Base-by-base conservation (phyloP, 2,888 invertebrate genomes). In the Clusia tigrina region DNA sequence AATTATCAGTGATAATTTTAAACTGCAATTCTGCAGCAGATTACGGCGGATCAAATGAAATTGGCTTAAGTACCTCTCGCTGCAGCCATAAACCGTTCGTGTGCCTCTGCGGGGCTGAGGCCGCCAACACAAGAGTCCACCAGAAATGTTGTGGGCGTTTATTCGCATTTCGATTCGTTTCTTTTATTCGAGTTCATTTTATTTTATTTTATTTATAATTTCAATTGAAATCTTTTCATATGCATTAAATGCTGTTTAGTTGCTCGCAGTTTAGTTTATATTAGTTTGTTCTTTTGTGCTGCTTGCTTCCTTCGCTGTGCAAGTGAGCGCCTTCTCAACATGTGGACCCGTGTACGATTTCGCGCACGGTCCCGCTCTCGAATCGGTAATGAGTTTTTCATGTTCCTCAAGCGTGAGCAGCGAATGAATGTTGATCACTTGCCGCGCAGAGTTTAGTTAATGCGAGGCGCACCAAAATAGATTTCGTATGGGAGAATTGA, bases 111-210 rank as follows among this genome's bases (percentile, higher is more conserved):
- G 15, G 38, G 15, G n/a, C 5, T 24, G 23, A 22, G 22, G 54
- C 37, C 54, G 54, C 71, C 74, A 75, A 63, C 71, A 15, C 17
- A 32, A 32, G 26, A 56, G 42, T 56, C 42, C 56, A 56, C 56
- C 56, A 56, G 42, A 56, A 42, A 20, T n/a, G 24, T 56, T 18
- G 56, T 56, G 23, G 56, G 56, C 56, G 56, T 17, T 26, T 37
- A 32, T 10, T 20, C 17, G 24, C 26, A 12, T 20, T 54, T 2
- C 3, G n/a, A 26, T 54, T 24, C 18, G 15, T 54, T 26, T 54
- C 15, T n/a, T 54, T 54, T n/a, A 26, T 26, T 54, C 32, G 52
- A 10, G 15, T 52, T 22, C 2, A 20, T 17, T 54, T 25, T 42
- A 3, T 15, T 42, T 42, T 6, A 32, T 32, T 32, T 32, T 32